phyloP scores from a whole-genome alignment of 1,140 invertebrate species.

The Whitmania pigra region DNA sequence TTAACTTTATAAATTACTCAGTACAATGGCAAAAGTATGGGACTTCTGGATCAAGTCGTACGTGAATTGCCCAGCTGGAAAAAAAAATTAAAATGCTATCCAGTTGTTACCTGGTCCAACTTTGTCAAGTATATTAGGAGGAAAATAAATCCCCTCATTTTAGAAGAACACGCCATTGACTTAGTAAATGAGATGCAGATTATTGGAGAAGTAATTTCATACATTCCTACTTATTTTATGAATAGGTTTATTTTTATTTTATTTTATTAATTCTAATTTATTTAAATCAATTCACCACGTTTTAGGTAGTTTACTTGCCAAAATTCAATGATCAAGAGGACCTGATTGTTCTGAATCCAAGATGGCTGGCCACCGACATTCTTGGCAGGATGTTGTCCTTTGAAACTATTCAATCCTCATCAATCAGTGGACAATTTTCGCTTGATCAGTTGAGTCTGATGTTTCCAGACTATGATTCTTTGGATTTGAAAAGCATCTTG shows the following conservation, averaged over 20 bases:
- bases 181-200: constrained; percentile 55
- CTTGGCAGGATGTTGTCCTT: constrained; percentile 59
- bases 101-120: constrained; percentile 54
- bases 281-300: constrained; percentile 16
- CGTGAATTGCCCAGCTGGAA: constrained; percentile 48
- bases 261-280: not conserved
- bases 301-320: constrained; percentile 44
- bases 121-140: constrained; percentile 52
- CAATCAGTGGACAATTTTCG: constrained; percentile 62
- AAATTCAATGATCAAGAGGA: constrained; percentile 40
- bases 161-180: constrained; percentile 54
- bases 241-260: not conserved
- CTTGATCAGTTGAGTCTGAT: constrained; percentile 64
- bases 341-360: constrained; percentile 57
- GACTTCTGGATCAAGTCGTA: constrained; percentile 52
- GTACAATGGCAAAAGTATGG: constrained; percentile 50
- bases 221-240: not conserved
- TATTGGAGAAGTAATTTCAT: constrained; percentile 52
- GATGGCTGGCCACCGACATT: constrained; percentile 60
- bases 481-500: constrained; percentile 31
- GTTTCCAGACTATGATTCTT: constrained; percentile 56
- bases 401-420: constrained; percentile 52
- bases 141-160: constrained; percentile 57
- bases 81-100: constrained; percentile 48
- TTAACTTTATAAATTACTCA: constrained; percentile 25